phyloP scores from a whole-genome alignment of 2,797 vertebrate species.

The Anolis apletophallus region DNA sequence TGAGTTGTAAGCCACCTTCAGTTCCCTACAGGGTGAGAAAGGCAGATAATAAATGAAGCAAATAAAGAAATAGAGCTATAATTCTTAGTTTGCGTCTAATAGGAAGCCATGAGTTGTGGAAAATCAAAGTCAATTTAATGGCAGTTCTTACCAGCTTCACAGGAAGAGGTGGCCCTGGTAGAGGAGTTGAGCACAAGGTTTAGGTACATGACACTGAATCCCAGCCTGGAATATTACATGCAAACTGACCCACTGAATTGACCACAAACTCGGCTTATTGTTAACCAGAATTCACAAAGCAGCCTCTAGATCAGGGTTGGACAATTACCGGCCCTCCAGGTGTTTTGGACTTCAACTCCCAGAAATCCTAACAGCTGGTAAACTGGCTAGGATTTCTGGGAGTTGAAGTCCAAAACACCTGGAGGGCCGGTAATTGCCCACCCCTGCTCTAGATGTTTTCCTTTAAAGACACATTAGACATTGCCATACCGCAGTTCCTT shows the following conservation, averaged over 20 bases:
- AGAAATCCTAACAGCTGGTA: too few relatives aligned
- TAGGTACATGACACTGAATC: neutral
- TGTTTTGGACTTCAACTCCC: too few relatives aligned
- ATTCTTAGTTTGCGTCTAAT: neutral
- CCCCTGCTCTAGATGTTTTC: too few relatives aligned
- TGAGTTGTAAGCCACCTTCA: too few relatives aligned
- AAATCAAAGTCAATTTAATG: neutral
- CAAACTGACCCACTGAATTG: neutral
- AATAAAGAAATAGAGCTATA: neutral
- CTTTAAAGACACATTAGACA: neutral
- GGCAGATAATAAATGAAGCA: too few relatives aligned
- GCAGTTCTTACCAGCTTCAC: neutral
- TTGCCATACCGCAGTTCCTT: neutral
- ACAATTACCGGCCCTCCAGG: too few relatives aligned
- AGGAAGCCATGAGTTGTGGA: neutral
- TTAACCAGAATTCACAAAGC: neutral
- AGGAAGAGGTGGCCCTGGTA: neutral
- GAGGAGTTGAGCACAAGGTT: neutral
- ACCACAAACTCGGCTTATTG: neutral
- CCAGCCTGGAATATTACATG: neutral
- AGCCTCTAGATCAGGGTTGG: too few relatives aligned
- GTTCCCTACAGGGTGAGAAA: too few relatives aligned
- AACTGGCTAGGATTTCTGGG: too few relatives aligned
- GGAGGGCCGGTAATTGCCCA: too few relatives aligned
- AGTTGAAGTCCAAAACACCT: too few relatives aligned